Evolutionary conservation across 1,140 invertebrate genomes (phyloP).

Genomic region (Adoxophyes honmai): DNA sequence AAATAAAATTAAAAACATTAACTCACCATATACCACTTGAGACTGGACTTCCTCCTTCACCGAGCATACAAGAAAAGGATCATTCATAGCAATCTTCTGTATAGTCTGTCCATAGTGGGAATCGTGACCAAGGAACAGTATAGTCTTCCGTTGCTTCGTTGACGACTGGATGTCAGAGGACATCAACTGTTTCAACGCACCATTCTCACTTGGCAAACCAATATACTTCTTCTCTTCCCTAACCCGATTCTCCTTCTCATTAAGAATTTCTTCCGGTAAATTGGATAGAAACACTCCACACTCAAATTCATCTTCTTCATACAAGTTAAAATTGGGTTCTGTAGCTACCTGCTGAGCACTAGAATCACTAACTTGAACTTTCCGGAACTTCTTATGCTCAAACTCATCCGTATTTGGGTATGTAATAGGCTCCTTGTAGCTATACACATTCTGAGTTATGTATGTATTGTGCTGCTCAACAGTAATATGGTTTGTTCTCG

Average conservation of each 20-base stretch:
- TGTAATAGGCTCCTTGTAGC: conserved; percentile 40
- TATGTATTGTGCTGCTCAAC: conserved; percentile 57
- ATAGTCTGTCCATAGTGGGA: conserved; percentile 53
- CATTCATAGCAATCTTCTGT: conserved; percentile 58
- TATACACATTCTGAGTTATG: conserved; percentile 59
- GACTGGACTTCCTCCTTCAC: conserved; percentile 25
- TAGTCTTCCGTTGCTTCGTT: conserved; percentile 56
- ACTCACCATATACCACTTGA: conserved; percentile 48
- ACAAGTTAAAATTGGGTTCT: conserved; percentile 30
- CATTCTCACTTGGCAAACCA: conserved; percentile 43
- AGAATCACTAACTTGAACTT: conserved; percentile 18
- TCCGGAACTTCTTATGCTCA: conserved; percentile 49
- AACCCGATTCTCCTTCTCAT: conserved; percentile 42
- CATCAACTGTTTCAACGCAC: conserved; percentile 63
- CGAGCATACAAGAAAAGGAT: conserved; percentile 45
- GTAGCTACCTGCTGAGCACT: conserved; percentile 13
- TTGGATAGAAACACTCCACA: conserved; percentile 48
- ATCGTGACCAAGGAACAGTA: conserved; percentile 53
- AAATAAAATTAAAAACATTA: too few relatives aligned
- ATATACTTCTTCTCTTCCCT: conserved; percentile 41
- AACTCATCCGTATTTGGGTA: conserved; percentile 38
- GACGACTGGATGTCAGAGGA: conserved; percentile 50
- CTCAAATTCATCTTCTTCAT: conserved; percentile 52
- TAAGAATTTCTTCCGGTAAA: conserved; percentile 47
- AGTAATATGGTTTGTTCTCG: conserved; percentile 38